Percentiles rank a stretch among this genome's conserved stretches.
Conservation (phyloP, 2,113 vertebrate genomes). For the Zeus faber region DNA sequence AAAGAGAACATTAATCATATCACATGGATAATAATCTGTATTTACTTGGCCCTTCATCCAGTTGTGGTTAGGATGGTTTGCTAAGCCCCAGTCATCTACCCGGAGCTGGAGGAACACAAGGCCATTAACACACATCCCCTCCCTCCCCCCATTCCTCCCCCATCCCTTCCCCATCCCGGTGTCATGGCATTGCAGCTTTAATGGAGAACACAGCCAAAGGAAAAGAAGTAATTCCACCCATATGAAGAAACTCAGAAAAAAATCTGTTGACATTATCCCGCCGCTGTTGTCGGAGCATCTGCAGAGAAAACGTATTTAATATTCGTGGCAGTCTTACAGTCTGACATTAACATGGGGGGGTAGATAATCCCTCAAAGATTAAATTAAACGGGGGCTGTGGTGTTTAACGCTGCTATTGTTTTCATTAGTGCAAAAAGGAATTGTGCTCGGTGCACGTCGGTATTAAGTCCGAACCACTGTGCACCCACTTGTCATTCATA, state of each 20-base stretch:
- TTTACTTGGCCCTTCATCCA: too few relatives aligned
- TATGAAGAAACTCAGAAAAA: slow-evolving; percentile 71
- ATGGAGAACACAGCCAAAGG: slow-evolving; percentile 45
- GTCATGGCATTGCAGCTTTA: slow-evolving; percentile 59
- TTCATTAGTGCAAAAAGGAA: slow-evolving; percentile 70
- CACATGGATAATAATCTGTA: too few relatives aligned
- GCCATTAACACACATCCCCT: slow-evolving; percentile 56
- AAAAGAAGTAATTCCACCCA: slow-evolving; percentile 67
- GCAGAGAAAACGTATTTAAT: slow-evolving; percentile 72
- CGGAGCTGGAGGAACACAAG: slow-evolving; percentile 55
- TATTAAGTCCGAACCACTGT: slow-evolving; percentile 59
- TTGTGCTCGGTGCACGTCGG: slow-evolving; percentile 47
- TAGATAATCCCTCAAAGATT: slow-evolving; percentile 74
- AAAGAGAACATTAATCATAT: too few relatives aligned
- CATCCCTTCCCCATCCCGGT: slow-evolving; percentile 26
- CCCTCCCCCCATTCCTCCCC: neutral
- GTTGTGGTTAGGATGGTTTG: slow-evolving; percentile 48
- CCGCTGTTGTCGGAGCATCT: slow-evolving; percentile 61
- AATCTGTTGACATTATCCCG: slow-evolving; percentile 72
- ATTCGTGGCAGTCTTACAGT: slow-evolving; percentile 59
- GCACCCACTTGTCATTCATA: slow-evolving; percentile 45
- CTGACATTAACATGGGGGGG: slow-evolving; percentile 61
- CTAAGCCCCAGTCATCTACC: slow-evolving; percentile 52
- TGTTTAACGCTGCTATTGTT: slow-evolving; percentile 75
- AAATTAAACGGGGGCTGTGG: slow-evolving; percentile 74